A percentile compares a stretch with the other conserved stretches of the same genome.
These are phyloP conservation scores for Trachelus iudaicus DNA, from an alignment of 2,888 invertebrate genomes.

Conservation along the genomic window DNA sequence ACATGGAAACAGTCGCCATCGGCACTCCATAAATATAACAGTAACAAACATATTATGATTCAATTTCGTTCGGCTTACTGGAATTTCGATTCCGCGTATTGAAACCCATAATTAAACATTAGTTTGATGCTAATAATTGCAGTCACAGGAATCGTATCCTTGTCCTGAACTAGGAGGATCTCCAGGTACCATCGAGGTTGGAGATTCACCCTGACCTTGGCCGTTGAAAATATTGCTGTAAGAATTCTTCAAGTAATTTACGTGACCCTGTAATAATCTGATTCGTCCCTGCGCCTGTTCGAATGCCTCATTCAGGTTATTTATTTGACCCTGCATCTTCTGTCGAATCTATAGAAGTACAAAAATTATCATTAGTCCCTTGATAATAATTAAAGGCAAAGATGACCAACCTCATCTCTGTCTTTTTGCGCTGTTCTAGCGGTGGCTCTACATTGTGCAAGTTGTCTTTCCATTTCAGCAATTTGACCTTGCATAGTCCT, in stretches of 20 bases:
- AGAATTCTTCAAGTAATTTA: conserved; percentile 71
- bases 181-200: conserved; percentile 25
- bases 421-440: conserved; percentile 76
- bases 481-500: conserved; percentile 75
- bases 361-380: conserved; percentile 1
- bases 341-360: conserved; percentile 70
- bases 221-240: conserved; percentile 57
- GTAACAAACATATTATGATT: not conserved
- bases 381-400: not conserved
- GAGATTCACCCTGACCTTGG: conserved; percentile 42
- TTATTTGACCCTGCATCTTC: conserved; percentile 77
- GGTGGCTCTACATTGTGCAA: conserved; percentile 74
- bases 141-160: conserved; percentile 59
- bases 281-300: conserved; percentile 75
- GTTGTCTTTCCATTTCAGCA: conserved; percentile 75
- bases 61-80: conserved; percentile 9
- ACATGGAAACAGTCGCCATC: not conserved
- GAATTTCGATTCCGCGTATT: conserved; percentile 21
- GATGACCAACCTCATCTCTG: conserved; percentile 70
- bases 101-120: not conserved
- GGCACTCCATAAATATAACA: not conserved
- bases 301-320: conserved; percentile 75
- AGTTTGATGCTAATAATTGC: conserved; percentile 44
- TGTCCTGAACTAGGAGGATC: conserved; percentile 34
- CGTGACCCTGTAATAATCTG: conserved; percentile 73